These are phyloP conservation scores for Semnopithecus entellus DNA, from an alignment of 2,113 vertebrate genomes.

Conservation along the genomic window DNA sequence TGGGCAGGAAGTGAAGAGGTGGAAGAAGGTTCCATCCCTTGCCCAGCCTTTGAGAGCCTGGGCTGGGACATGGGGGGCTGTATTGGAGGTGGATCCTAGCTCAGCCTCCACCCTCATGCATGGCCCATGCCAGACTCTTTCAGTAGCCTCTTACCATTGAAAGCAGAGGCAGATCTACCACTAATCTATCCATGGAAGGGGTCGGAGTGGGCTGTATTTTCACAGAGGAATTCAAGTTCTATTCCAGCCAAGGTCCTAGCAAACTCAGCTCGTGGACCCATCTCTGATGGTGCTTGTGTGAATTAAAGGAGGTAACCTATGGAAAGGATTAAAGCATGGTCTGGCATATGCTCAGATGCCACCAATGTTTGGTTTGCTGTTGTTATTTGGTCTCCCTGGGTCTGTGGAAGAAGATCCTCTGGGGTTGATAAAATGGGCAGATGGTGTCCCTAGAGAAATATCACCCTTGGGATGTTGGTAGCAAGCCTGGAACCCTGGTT, in stretches of 20 bases:
- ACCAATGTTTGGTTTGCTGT: not conserved
- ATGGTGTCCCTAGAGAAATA: not conserved
- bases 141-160: too few relatives aligned
- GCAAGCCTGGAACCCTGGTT: not conserved
- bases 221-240: not conserved
- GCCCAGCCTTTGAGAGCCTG: not conserved
- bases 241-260: not conserved
- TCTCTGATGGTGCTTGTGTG: too few relatives aligned
- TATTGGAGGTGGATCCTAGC: not conserved
- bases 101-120: not conserved
- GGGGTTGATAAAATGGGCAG: not conserved
- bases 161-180: too few relatives aligned
- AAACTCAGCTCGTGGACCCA: not conserved
- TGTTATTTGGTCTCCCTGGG: not conserved
- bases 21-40: not conserved
- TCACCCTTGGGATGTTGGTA: not conserved
- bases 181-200: not conserved
- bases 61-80: not conserved
- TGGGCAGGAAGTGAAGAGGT: too few relatives aligned
- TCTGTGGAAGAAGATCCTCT: not conserved
- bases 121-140: not conserved
- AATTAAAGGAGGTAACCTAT: not conserved
- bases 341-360: not conserved
- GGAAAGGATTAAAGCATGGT: not conserved
- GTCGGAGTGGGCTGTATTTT: not conserved